These are phyloP conservation scores for Melanostigma gelatinosum DNA, from an alignment of 2,113 vertebrate species.

Conservation along the genomic window DNA sequence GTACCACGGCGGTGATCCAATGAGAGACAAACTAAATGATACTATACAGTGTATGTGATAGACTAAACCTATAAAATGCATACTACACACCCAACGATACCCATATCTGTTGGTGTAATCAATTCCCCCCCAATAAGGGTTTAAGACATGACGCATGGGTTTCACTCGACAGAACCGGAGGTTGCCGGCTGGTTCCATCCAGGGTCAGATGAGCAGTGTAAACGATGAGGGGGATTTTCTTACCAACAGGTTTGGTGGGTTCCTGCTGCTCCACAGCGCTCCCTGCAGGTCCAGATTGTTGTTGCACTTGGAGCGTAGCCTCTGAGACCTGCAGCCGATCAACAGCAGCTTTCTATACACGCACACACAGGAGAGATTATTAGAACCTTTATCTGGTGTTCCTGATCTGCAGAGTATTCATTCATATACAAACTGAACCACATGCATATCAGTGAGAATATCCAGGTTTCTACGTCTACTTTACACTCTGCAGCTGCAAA, in stretches of 20 bases:
- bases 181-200: too few relatives aligned
- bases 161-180: too few relatives aligned
- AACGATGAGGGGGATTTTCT: conserved; percentile 41
- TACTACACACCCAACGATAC: background rate
- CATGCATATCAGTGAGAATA: background rate
- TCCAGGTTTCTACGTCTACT: background rate
- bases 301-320: background rate
- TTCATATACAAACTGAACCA: background rate
- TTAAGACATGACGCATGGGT: too few relatives aligned
- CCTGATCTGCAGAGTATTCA: background rate
- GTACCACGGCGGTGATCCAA: background rate
- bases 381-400: background rate
- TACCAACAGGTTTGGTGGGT: conserved; percentile 88
- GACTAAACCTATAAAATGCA: background rate
- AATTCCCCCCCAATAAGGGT: too few relatives aligned
- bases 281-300: background rate
- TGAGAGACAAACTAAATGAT: background rate
- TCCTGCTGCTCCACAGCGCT: conserved; percentile 75
- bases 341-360: background rate
- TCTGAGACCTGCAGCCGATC: conserved; percentile 2
- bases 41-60: background rate
- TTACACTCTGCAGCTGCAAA: too few relatives aligned
- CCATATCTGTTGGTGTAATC: too few relatives aligned
- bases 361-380: background rate
- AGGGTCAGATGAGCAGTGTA: background rate